Percentiles rank a stretch among this genome's conserved stretches.
Conservation (phyloP, 2,797 vertebrate species). For the Gallirallus australis region DNA sequence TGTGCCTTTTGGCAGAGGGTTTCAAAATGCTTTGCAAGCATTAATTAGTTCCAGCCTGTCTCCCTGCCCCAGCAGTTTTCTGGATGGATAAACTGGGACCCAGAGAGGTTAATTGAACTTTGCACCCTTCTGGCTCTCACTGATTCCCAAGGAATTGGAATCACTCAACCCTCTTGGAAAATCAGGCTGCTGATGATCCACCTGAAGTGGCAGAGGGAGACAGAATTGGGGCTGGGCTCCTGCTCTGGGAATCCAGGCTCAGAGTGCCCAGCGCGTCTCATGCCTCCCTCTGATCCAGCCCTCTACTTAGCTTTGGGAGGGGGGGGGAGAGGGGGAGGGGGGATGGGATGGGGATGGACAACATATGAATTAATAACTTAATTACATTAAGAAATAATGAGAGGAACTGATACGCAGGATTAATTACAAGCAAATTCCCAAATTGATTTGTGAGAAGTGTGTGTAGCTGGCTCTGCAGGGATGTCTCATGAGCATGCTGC, state of each 20-base stretch:
- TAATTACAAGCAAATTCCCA: slow-evolving; percentile 69
- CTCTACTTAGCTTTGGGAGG: neutral
- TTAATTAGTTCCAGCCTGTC: slow-evolving; percentile 33
- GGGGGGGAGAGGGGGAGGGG: no score
- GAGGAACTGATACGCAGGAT: neutral
- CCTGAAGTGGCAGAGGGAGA: neutral
- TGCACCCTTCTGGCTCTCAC: neutral
- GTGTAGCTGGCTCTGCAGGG: neutral
- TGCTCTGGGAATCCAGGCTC: rapidly evolving
- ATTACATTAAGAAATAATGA: slow-evolving; percentile 66
- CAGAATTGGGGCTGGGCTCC: neutral
- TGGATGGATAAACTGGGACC: neutral
- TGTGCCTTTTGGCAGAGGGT: neutral
- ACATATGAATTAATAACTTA: slow-evolving; percentile 28
- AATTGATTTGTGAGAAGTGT: slow-evolving; percentile 33
- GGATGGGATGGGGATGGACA: no score
- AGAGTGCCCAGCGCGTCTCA: neutral
- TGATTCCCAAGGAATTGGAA: neutral
- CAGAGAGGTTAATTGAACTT: slow-evolving; percentile 5
- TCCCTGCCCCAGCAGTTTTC: slow-evolving; percentile 6
- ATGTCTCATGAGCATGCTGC: neutral
- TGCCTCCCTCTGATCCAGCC: neutral
- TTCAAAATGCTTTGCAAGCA: neutral
- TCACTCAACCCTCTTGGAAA: neutral
- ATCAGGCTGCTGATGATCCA: neutral